Evolutionary conservation across 2,113 vertebrate genomes (phyloP), one percentile per base, ranked within the genome.

Genomic region (Labeo catla): DNA sequence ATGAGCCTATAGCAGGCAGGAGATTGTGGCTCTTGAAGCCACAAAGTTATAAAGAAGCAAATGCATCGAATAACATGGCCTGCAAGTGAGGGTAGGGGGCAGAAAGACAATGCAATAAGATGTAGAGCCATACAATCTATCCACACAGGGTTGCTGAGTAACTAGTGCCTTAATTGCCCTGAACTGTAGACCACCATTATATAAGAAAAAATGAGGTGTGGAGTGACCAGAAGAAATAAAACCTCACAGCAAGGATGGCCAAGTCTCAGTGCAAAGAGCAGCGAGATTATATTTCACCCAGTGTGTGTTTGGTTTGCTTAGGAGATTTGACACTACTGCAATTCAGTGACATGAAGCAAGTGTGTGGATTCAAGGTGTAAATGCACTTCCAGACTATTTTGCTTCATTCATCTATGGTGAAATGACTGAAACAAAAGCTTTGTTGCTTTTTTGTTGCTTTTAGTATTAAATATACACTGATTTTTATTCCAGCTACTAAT

Each of bases 91-190:
- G 49, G 72, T n/a, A 45, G 15, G 5, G 54, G 80, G 34, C 68
- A 54, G 8, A 84, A 84, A 89, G 86, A 81, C 80, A 86, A 86
- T 87, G 83, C 59, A 74, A 49, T 68, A 39, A 8, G 73, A 88
- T 88, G 68, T 34, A 72, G 77, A 80, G 54, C 52, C 23, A 63
- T 79, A 87, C 81, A 84, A 87, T 87, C 52, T 50, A 83, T 88
- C 88, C 89, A 85, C 79, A 84, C 81, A 70, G 19, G 2, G 89
- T 76, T 87, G 85, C 90, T 83, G 87, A 88, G 90, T 86, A 90
- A 93, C 90, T 89, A 87, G 77, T 83, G 57, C 6, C 23, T 88
- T 90, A 85, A 92, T 92, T 90, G 19, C 1, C 63, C 36, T n/a
- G 76, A 88, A 91, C 78, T 78, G 16, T 61, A 13, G 63, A 79